phyloP scores from a whole-genome alignment of 2,113 vertebrate species.

The Poecile atricapillus region DNA sequence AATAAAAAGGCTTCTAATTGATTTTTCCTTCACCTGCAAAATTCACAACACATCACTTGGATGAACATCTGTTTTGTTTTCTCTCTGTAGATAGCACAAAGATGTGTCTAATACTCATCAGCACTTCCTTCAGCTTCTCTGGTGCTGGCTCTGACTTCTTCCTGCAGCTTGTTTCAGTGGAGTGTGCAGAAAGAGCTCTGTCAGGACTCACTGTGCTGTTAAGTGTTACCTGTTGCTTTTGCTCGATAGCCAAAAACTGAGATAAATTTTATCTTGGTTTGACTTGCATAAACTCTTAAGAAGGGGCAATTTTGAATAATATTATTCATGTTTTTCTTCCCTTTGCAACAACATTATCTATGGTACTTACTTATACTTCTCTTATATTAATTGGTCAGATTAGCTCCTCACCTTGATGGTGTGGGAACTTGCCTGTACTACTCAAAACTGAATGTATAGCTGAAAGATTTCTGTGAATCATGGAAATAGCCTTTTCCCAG shows the following conservation, averaged over 20 bases:
- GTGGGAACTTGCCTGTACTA: neutral
- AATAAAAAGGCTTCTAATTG: neutral
- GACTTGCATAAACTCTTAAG: neutral
- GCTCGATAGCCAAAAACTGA: neutral
- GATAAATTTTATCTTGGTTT: neutral
- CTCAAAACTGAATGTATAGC: neutral
- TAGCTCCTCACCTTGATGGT: neutral
- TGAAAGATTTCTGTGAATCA: neutral
- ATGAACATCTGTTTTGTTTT: conserved; percentile 34
- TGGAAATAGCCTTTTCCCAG: neutral
- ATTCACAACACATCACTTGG: neutral
- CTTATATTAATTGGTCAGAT: neutral
- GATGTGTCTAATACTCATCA: neutral
- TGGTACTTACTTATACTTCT: neutral
- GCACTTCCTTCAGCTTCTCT: neutral
- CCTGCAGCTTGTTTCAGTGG: neutral
- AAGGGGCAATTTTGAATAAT: neutral
- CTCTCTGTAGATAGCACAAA: neutral
- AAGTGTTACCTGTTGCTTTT: neutral
- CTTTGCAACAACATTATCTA: neutral
- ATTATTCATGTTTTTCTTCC: neutral
- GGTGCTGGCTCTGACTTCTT: neutral
- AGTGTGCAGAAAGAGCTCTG: neutral
- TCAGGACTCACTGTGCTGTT: neutral
- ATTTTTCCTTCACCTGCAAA: conserved; percentile 22